A percentile compares a stretch with the other conserved stretches of the same genome.
Evolutionary conservation across 2,888 invertebrate species (phyloP).

Genomic region (Ormyrus pomaceus): DNA sequence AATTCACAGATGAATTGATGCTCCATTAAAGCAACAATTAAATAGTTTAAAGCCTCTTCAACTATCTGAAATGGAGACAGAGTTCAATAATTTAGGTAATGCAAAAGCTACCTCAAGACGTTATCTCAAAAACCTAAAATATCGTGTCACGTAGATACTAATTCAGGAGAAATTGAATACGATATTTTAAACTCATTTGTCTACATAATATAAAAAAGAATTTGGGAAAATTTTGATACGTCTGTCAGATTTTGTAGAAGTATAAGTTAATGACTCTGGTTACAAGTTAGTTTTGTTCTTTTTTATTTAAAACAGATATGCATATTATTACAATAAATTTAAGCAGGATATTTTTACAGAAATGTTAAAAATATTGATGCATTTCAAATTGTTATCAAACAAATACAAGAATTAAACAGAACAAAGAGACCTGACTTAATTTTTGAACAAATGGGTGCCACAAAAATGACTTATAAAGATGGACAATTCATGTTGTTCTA

Average conservation of each 20-base stretch:
- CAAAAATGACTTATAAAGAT: conserved; percentile 85
- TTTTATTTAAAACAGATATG: background rate
- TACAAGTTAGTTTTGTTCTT: conserved; percentile 77
- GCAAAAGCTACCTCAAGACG: conserved; percentile 83
- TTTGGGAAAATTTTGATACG: conserved; percentile 6
- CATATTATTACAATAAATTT: background rate
- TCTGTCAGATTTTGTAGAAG: conserved; percentile 64
- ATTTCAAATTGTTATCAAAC: conserved; percentile 91
- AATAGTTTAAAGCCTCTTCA: conserved; percentile 92
- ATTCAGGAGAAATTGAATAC: conserved; percentile 77
- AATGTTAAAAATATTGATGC: conserved; percentile 95
- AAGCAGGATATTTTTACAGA: conserved; percentile 70
- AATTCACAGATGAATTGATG: conserved; percentile 86
- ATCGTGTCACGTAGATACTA: conserved; percentile 77
- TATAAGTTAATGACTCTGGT: conserved; percentile 85
- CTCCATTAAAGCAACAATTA: conserved; percentile 90
- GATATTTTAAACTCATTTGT: conserved; percentile 62
- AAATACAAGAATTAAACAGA: conserved; percentile 88
- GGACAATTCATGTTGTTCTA: conserved; percentile 88
- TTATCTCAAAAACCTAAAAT: conserved; percentile 88
- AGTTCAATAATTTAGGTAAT: conserved; percentile 86
- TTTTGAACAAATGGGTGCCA: conserved; percentile 92
- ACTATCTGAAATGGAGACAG: conserved; percentile 90
- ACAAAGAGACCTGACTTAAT: conserved; percentile 84
- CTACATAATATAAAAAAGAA: conserved; percentile 10